Evolutionary conservation across 2,888 invertebrate genomes (phyloP).

Genomic region (Ectemnius cavifrons): DNA sequence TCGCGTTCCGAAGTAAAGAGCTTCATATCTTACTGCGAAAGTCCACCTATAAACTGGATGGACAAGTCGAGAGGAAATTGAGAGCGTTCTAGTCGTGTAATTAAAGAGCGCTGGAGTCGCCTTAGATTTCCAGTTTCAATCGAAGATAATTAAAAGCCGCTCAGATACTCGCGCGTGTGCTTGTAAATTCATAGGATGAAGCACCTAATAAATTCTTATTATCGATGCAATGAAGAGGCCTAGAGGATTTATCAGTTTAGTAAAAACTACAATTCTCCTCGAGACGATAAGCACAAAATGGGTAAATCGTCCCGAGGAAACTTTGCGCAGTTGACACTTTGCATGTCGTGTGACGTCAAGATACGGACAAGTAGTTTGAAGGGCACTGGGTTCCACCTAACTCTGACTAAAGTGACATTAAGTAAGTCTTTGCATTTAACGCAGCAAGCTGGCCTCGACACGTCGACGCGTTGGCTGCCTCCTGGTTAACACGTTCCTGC

Average conservation of each 20-base stretch:
- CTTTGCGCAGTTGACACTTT: constrained; percentile 14
- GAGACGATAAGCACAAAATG: no score
- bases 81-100: constrained; percentile 36
- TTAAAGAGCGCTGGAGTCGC: constrained; percentile 20
- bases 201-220: no score
- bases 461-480: constrained; percentile 44
- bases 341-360: constrained; percentile 12
- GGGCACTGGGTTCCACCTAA: constrained; percentile 45
- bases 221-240: no score
- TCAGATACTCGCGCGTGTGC: no score
- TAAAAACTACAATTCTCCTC: no score
- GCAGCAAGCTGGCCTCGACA: constrained; percentile 47
- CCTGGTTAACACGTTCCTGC: constrained; percentile 49
- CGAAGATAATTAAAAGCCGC: background rate
- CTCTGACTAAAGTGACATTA: constrained; percentile 53
- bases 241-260: no score
- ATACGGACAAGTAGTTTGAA: constrained; percentile 18
- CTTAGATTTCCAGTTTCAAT: constrained; percentile 2
- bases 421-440: constrained; percentile 56
- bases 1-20: background rate
- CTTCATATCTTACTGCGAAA: constrained; percentile 17
- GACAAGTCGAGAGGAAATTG: constrained; percentile 49
- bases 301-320: no score
- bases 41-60: constrained; percentile 46
- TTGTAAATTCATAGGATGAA: no score